A percentile compares a stretch with the other conserved stretches of the same genome.
Evolutionary conservation across 2,797 vertebrate species (phyloP).

Genomic region (Eupleurogrammus muticus): DNA sequence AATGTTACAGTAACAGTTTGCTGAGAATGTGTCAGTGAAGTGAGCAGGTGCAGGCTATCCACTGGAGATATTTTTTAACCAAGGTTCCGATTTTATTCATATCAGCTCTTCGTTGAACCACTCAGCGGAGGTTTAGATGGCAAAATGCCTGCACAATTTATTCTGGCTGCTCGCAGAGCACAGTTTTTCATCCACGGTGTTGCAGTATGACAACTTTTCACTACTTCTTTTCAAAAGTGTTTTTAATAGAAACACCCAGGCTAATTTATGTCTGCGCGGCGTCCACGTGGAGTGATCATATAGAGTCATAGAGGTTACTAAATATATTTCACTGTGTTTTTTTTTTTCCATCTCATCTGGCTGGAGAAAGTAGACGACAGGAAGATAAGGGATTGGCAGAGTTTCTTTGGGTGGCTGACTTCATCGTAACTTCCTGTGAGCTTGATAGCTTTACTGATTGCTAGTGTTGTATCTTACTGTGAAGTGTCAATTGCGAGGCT

Average conservation of each 20-base stretch:
- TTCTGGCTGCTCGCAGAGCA: constrained; percentile 38
- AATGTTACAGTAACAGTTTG: constrained; percentile 61
- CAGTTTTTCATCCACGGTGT: constrained; percentile 55
- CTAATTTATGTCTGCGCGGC: constrained; percentile 54
- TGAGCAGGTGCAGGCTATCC: constrained; percentile 42
- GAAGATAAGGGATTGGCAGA: constrained; percentile 54
- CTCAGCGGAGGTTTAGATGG: constrained; percentile 59
- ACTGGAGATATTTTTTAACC: constrained; percentile 54
- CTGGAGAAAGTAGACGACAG: constrained; percentile 50
- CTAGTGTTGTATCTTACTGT: constrained; percentile 69
- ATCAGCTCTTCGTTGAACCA: constrained; percentile 58
- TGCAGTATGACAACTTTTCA: constrained; percentile 50
- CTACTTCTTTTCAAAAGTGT: constrained; percentile 49
- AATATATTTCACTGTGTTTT: constrained; percentile 52
- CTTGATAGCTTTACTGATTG: constrained; percentile 79
- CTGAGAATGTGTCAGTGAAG: constrained; percentile 47
- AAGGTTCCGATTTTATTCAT: constrained; percentile 55
- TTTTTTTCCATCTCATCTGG: constrained; percentile 48
- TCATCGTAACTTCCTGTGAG: constrained; percentile 74
- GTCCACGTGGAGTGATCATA: constrained; percentile 40
- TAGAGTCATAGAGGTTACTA: constrained; percentile 49
- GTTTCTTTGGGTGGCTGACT: constrained; percentile 76
- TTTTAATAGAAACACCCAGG: constrained; percentile 56
- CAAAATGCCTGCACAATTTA: constrained; percentile 57
- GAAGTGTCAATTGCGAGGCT: constrained; percentile 75